Conservation (phyloP, 2,797 vertebrate species). For the Cossypha dichroa region DNA sequence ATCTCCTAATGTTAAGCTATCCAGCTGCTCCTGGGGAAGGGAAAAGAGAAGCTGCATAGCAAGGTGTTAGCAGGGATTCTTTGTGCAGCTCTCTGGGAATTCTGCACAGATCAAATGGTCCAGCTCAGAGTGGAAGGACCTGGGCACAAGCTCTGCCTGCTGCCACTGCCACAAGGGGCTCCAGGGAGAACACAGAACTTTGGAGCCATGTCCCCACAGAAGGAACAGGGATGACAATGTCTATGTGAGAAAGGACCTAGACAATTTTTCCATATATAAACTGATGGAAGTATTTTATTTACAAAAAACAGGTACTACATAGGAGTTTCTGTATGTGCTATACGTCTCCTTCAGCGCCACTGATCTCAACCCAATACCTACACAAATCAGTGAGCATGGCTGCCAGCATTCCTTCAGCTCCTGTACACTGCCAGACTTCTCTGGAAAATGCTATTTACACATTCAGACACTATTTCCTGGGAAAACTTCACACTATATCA, state of each 20-base stretch:
- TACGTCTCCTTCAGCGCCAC: not conserved
- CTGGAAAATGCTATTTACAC: not conserved
- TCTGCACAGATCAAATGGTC: not conserved
- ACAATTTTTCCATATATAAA: not conserved
- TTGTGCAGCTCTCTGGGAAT: not conserved
- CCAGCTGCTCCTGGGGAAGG: not conserved
- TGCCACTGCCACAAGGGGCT: not conserved
- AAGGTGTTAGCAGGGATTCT: not conserved
- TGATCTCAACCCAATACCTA: not conserved
- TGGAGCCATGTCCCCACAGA: not conserved
- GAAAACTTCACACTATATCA: not conserved
- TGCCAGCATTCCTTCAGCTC: not conserved
- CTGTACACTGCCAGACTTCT: not conserved
- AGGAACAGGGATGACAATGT: not conserved
- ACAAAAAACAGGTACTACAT: not conserved
- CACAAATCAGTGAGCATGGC: not conserved
- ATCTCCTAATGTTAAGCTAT: not conserved
- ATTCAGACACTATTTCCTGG: not conserved
- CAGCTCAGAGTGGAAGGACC: not conserved
- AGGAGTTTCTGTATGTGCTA: not conserved
- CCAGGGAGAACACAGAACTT: not conserved
- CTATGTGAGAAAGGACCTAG: not conserved
- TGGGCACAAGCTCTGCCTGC: not conserved
- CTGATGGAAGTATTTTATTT: not conserved
- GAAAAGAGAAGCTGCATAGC: not conserved